Evolutionary conservation across 2,888 invertebrate genomes (phyloP).

Genomic region (Caenorhabditis plicata): DNA sequence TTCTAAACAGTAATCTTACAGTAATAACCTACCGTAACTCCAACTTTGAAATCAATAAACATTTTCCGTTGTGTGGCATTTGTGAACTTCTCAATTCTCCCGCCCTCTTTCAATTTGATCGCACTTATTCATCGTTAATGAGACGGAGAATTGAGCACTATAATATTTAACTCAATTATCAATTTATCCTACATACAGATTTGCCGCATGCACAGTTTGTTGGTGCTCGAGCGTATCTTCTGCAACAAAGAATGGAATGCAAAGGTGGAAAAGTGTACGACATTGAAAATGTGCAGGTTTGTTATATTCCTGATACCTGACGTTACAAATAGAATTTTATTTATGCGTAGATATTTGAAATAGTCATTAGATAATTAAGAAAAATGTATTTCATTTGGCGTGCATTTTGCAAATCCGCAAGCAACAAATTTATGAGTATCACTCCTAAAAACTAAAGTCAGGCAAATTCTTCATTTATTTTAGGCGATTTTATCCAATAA

Average conservation of each 20-base stretch:
- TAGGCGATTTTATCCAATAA: no score
- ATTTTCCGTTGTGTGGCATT: conserved; percentile 14
- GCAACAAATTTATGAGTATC: no score
- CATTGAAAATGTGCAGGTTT: conserved; percentile 54
- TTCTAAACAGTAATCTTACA: no score
- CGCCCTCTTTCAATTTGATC: background rate
- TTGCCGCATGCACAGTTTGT: conserved; percentile 55
- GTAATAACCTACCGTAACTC: conserved; percentile 4
- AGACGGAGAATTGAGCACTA: no score
- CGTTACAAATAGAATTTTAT: background rate
- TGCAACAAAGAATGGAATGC: conserved; percentile 60
- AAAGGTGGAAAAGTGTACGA: conserved; percentile 60
- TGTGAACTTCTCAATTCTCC: conserved; percentile 18
- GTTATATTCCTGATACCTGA: background rate
- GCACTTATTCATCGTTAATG: background rate
- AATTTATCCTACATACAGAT: conserved; percentile 22
- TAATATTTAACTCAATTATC: no score
- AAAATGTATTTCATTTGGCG: no score
- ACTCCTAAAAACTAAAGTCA: no score
- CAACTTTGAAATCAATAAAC: no score
- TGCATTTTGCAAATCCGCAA: no score
- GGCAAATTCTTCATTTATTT: no score
- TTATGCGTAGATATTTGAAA: no score
- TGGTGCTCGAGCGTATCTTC: conserved; percentile 53
- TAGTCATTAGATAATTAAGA: no score